phyloP scores from a whole-genome alignment of 1,140 invertebrate genomes.

The Caligus rogercresseyi region DNA sequence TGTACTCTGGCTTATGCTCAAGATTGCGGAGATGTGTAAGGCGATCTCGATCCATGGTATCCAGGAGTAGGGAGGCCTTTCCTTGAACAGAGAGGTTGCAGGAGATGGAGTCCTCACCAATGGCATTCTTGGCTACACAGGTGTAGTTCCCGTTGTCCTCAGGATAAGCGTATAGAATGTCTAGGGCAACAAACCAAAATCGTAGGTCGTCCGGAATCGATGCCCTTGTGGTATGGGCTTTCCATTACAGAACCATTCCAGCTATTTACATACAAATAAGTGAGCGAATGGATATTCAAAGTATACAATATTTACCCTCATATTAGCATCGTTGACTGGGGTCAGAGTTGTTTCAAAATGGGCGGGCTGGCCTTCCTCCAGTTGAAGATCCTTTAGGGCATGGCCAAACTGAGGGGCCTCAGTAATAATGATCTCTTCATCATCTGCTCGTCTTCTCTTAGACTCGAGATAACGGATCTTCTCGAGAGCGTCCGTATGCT shows the following conservation, averaged over 20 bases:
- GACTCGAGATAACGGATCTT: slow-evolving; percentile 83
- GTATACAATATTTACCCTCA: slow-evolving; percentile 34
- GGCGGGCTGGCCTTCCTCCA: slow-evolving; percentile 67
- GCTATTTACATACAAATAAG: slow-evolving; percentile 29
- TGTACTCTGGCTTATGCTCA: slow-evolving; percentile 43
- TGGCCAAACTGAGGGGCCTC: slow-evolving; percentile 75
- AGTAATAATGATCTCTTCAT: slow-evolving; percentile 50
- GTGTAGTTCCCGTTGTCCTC: slow-evolving; percentile 62
- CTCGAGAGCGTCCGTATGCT: slow-evolving; percentile 77
- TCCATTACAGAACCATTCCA: slow-evolving; percentile 89
- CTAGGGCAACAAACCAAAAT: slow-evolving; percentile 38
- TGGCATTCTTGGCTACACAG: slow-evolving; percentile 72
- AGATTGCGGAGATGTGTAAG: slow-evolving; percentile 71
- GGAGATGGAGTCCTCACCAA: slow-evolving; percentile 76
- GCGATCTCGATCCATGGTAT: slow-evolving; percentile 64
- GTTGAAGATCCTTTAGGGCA: slow-evolving; percentile 60
- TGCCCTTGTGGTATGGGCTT: slow-evolving; percentile 59
- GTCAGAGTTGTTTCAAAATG: slow-evolving; percentile 88
- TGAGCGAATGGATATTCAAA: background rate
- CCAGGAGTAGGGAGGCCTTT: slow-evolving; percentile 42
- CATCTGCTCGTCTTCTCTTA: slow-evolving; percentile 47
- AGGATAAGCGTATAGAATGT: slow-evolving; percentile 35
- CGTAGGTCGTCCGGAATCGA: slow-evolving; percentile 37
- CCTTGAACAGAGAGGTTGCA: slow-evolving; percentile 53
- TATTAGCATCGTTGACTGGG: slow-evolving; percentile 81